Evolutionary conservation across 2,797 vertebrate genomes (phyloP).

Genomic region (Psittacula echo): DNA sequence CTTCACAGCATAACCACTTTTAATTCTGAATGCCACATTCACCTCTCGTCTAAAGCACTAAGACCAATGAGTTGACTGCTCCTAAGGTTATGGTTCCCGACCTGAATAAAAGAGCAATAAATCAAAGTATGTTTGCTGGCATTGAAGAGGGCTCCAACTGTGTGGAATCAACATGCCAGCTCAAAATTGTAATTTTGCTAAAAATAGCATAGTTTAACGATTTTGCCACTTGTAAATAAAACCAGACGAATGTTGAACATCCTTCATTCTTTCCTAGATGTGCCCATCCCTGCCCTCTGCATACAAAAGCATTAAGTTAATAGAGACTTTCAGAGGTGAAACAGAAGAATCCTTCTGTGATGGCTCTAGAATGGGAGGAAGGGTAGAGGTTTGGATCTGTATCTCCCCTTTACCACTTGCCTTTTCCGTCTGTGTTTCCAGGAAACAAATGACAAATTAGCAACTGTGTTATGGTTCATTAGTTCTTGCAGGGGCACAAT

Average conservation of each 20-base stretch:
- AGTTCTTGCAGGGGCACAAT: neutral
- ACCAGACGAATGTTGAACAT: neutral
- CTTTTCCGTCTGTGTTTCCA: neutral
- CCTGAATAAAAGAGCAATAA: slow-evolving; percentile 69
- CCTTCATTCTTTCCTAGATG: neutral
- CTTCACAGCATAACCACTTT: slow-evolving; percentile 11
- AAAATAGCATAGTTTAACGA: slow-evolving; percentile 59
- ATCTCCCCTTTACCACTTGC: neutral
- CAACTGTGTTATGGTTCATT: neutral
- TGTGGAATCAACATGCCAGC: slow-evolving; percentile 45
- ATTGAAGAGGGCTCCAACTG: slow-evolving; percentile 44
- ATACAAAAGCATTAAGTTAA: neutral
- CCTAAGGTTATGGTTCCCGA: slow-evolving; percentile 54
- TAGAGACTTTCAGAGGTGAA: neutral
- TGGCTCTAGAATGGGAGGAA: neutral
- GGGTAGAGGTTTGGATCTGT: neutral
- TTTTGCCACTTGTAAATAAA: slow-evolving; percentile 48
- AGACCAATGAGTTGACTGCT: slow-evolving; percentile 25
- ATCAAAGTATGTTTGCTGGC: slow-evolving; percentile 58
- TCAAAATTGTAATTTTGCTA: slow-evolving; percentile 60
- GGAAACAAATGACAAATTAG: neutral
- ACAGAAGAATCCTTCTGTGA: neutral
- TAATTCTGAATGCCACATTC: slow-evolving; percentile 39
- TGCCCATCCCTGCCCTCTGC: neutral
- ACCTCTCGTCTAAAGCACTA: slow-evolving; percentile 9